These are phyloP conservation scores for Lumbricus terrestris DNA, from an alignment of 2,888 invertebrate species.

Conservation along the genomic window DNA sequence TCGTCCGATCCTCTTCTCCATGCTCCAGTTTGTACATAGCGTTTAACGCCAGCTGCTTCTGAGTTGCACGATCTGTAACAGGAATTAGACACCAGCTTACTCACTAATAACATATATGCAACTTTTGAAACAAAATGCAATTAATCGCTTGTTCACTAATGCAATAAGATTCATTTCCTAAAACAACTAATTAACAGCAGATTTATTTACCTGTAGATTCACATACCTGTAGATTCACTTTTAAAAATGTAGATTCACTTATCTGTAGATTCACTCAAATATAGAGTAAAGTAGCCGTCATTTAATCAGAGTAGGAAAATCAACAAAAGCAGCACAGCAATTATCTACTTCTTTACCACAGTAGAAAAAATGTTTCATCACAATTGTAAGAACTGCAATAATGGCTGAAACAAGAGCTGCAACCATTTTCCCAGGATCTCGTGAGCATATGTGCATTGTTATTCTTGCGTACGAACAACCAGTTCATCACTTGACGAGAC, in stretches of 20 bases:
- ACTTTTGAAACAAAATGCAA: neutral
- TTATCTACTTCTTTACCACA: neutral
- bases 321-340: neutral
- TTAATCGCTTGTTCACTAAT: neutral
- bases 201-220: neutral
- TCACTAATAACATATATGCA: neutral
- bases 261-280: neutral
- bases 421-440: too few relatives aligned
- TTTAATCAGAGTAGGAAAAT: neutral
- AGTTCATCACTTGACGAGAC: too few relatives aligned
- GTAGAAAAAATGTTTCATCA: neutral
- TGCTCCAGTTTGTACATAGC: constrained; percentile 98
- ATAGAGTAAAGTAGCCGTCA: neutral
- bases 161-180: neutral
- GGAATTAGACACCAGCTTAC: neutral
- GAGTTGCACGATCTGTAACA: constrained; percentile 69
- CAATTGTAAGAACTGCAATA: neutral
- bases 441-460: too few relatives aligned
- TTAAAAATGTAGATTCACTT: neutral
- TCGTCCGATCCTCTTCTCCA: constrained; percentile 68
- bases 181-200: neutral
- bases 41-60: constrained; percentile 88
- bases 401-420: too few relatives aligned
- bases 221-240: neutral
- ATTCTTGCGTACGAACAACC: too few relatives aligned